A percentile compares a stretch with the other conserved stretches of the same genome.
Evolutionary conservation across 2,113 vertebrate species (phyloP).

Genomic region (Strix uralensis): DNA sequence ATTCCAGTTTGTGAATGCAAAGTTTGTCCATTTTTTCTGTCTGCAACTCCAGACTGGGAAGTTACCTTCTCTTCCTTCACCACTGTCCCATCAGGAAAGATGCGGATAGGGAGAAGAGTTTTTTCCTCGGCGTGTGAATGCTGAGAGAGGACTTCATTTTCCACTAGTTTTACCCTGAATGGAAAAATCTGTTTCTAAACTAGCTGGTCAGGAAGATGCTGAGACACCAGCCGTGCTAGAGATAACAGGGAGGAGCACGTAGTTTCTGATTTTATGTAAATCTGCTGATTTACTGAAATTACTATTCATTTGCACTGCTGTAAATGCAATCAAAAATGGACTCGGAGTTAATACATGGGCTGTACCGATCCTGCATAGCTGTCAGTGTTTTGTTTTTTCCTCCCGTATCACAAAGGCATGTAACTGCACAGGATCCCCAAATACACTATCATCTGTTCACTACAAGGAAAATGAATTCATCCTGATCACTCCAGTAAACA

Average conservation of each 20-base stretch:
- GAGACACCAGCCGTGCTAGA: not conserved
- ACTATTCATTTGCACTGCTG: not conserved
- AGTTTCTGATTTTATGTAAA: not conserved
- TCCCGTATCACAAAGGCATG: conserved; percentile 6
- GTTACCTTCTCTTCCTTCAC: not conserved
- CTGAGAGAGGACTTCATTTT: not conserved
- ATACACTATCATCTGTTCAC: not conserved
- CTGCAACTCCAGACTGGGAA: not conserved
- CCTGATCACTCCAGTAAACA: conserved; percentile 54
- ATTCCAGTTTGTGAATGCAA: not conserved
- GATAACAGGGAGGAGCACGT: not conserved
- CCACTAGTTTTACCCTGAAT: not conserved
- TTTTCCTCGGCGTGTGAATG: not conserved
- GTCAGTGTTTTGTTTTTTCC: not conserved
- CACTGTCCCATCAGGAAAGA: not conserved
- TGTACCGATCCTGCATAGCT: not conserved
- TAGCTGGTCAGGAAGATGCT: not conserved
- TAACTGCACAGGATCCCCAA: conserved; percentile 9
- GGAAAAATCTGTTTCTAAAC: not conserved
- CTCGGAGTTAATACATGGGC: not conserved
- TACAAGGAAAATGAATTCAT: conserved; percentile 51
- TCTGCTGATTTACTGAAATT: not conserved
- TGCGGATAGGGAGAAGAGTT: not conserved
- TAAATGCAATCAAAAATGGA: not conserved
- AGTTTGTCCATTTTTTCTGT: not conserved